Percentiles rank a stretch among this genome's conserved stretches.
These are phyloP conservation scores for Pyxicephalus adspersus DNA, from an alignment of 2,113 vertebrate species.

Conservation along the genomic window DNA sequence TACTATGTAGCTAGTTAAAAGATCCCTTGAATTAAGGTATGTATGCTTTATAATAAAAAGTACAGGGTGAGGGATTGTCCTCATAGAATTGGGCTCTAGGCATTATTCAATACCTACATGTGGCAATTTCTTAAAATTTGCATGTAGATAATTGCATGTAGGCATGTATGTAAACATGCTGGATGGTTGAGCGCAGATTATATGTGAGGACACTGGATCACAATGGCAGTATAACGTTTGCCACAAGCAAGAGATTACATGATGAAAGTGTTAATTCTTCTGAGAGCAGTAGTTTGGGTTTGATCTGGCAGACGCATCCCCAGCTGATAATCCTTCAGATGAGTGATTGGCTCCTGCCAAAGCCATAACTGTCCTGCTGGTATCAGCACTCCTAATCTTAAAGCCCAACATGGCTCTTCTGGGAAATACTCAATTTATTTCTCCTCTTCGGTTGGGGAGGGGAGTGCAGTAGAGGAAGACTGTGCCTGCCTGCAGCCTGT, in stretches of 20 bases:
- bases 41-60: no score
- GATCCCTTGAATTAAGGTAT: no score
- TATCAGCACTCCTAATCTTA: slow-evolving; percentile 53
- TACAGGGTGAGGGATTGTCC: no score
- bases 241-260: slow-evolving; percentile 32
- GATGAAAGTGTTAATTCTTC: slow-evolving; percentile 53
- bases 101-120: no score
- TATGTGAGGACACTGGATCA: slow-evolving; percentile 34
- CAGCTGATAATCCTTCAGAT: slow-evolving; percentile 53
- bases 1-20: no score
- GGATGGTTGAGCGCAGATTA: not conserved
- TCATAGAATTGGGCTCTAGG: no score
- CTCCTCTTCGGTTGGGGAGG: slow-evolving; percentile 17
- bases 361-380: slow-evolving; percentile 47
- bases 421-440: slow-evolving; percentile 43
- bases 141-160: no score
- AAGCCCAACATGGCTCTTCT: slow-evolving; percentile 45
- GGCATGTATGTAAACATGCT: not conserved
- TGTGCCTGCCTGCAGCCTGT: not conserved
- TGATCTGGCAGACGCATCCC: slow-evolving; percentile 47
- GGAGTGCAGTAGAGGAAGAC: not conserved
- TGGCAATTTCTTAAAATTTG: no score
- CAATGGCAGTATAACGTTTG: slow-evolving; percentile 4
- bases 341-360: slow-evolving; percentile 54
- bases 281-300: slow-evolving; percentile 30